phyloP scores from a whole-genome alignment of 1,140 invertebrate genomes.

The Macrostomum lignano region DNA sequence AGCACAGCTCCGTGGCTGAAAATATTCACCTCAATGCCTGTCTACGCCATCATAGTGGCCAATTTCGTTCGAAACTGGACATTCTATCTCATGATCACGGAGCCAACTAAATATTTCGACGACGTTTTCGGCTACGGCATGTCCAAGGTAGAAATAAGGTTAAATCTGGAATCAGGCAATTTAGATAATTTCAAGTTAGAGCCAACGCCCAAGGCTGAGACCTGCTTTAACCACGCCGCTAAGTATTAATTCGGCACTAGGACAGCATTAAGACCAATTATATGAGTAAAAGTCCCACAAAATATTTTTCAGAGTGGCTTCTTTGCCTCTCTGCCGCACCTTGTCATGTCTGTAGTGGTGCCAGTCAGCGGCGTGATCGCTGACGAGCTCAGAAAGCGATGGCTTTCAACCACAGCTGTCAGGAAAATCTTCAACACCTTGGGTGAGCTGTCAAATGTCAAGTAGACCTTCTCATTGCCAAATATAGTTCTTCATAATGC shows the following conservation, averaged over 20 bases:
- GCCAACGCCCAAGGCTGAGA: too few species aligned
- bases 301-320: slow-evolving; percentile 83
- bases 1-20: slow-evolving; percentile 70
- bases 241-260: too few species aligned
- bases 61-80: slow-evolving; percentile 99
- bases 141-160: too few species aligned
- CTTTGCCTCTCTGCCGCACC: slow-evolving; percentile 70
- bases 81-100: slow-evolving; percentile 88
- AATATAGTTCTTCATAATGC: too few species aligned
- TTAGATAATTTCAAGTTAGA: too few species aligned
- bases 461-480: too few species aligned
- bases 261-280: too few species aligned
- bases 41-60: slow-evolving; percentile 92
- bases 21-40: slow-evolving; percentile 78
- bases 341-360: slow-evolving; percentile 88
- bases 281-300: too few species aligned
- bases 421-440: slow-evolving; percentile 52
- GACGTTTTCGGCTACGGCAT: slow-evolving; percentile 64
- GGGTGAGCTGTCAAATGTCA: too few species aligned
- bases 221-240: too few species aligned
- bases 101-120: slow-evolving; percentile 73
- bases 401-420: slow-evolving; percentile 74
- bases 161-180: too few species aligned
- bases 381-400: slow-evolving; percentile 60
- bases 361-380: slow-evolving; percentile 78